phyloP scores from a whole-genome alignment of 2,888 invertebrate genomes.

The Atherix ibis region DNA sequence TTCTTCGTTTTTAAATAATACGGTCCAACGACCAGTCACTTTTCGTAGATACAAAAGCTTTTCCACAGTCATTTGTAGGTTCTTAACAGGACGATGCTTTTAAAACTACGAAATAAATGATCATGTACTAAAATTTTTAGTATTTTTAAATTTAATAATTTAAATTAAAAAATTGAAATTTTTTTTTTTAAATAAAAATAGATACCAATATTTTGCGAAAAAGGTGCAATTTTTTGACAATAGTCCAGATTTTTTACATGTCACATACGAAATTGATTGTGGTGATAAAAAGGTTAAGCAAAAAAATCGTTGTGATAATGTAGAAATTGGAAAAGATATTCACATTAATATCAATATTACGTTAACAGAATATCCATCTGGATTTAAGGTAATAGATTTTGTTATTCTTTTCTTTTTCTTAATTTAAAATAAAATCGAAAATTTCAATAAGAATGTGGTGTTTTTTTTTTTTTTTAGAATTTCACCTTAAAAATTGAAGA shows the following conservation, averaged over 20 bases:
- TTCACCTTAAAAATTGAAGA: constrained; percentile 53
- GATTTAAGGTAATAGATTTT: constrained; percentile 29
- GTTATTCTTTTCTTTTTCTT: constrained; percentile 4
- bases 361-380: constrained; percentile 39
- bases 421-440: constrained; percentile 10
- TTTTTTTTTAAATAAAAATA: too few relatives aligned
- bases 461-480: constrained; percentile 19
- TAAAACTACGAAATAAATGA: too few relatives aligned
- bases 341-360: constrained; percentile 47
- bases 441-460: too few relatives aligned
- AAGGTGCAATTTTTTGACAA: constrained; percentile 48
- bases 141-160: not conserved
- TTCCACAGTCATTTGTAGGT: too few relatives aligned
- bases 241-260: constrained; percentile 41
- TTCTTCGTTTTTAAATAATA: too few relatives aligned
- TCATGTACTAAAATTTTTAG: not conserved
- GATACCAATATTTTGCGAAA: constrained; percentile 55
- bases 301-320: constrained; percentile 42
- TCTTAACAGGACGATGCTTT: too few relatives aligned
- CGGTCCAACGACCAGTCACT: too few relatives aligned
- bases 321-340: constrained; percentile 44
- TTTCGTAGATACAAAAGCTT: too few relatives aligned
- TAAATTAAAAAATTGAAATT: too few relatives aligned
- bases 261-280: constrained; percentile 60
- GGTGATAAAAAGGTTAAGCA: constrained; percentile 35